Evolutionary conservation across 2,888 invertebrate genomes (phyloP).

Genomic region (Hyalella azteca): DNA sequence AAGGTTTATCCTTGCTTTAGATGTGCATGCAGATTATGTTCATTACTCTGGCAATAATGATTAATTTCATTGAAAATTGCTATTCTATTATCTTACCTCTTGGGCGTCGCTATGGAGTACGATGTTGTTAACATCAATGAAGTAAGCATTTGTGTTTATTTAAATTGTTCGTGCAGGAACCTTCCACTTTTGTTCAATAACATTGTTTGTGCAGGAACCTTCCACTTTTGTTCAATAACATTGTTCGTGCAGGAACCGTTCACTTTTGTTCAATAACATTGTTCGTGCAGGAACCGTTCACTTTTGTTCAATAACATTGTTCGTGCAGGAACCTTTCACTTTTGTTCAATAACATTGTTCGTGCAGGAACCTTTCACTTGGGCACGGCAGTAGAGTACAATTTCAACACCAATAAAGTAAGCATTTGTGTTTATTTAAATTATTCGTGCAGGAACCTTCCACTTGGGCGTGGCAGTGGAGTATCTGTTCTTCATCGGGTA

Average conservation of each 20-base stretch:
- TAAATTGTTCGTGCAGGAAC: constrained; percentile 69
- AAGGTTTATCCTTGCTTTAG: too few species aligned
- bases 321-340: too few species aligned
- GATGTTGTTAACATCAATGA: background rate
- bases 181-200: too few species aligned
- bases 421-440: background rate
- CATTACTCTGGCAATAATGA: too few species aligned
- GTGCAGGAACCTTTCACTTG: constrained; percentile 66
- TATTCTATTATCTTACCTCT: background rate
- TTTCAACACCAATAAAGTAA: constrained; percentile 65
- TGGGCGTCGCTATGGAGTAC: background rate
- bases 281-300: too few species aligned
- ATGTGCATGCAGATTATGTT: too few species aligned
- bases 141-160: background rate
- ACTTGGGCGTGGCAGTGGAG: constrained; percentile 89
- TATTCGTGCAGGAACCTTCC: constrained; percentile 76
- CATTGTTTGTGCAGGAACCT: too few species aligned
- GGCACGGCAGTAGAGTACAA: constrained; percentile 92
- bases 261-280: too few species aligned
- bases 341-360: too few species aligned
- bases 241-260: too few species aligned
- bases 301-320: too few species aligned
- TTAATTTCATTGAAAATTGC: background rate
- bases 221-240: too few species aligned
- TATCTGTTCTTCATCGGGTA: constrained; percentile 97